Conservation (phyloP, 2,797 vertebrate genomes). For the Fringilla coelebs region DNA sequence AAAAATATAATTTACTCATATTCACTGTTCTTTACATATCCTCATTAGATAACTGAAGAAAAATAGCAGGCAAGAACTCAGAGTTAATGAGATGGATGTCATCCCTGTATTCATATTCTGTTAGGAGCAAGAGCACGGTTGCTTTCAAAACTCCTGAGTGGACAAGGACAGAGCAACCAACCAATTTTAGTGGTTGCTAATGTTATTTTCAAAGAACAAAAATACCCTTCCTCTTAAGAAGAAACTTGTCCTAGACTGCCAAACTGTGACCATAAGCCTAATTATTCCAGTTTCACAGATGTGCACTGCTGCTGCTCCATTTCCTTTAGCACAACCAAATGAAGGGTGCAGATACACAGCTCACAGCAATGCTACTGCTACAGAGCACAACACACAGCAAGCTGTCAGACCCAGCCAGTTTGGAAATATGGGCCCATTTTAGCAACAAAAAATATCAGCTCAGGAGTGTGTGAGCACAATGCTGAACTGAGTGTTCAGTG, state of each 20-base stretch:
- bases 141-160: neutral
- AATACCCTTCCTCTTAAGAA: neutral
- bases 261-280: neutral
- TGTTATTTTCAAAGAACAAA: neutral
- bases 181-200: neutral
- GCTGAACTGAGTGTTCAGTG: neutral
- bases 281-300: neutral
- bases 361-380: rapidly evolving
- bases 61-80: neutral
- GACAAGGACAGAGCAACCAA: neutral
- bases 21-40: neutral
- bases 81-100: neutral
- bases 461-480: neutral
- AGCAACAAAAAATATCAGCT: neutral
- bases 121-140: neutral
- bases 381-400: neutral
- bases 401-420: neutral
- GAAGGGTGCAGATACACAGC: neutral
- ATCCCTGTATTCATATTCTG: neutral
- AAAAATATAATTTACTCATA: neutral
- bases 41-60: neutral
- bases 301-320: neutral
- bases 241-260: neutral
- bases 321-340: neutral
- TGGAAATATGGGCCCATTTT: neutral